Evolutionary conservation across 2,797 vertebrate species (phyloP), one percentile per base, ranked within the genome.

Genomic region (Phylloscopus collybita): DNA sequence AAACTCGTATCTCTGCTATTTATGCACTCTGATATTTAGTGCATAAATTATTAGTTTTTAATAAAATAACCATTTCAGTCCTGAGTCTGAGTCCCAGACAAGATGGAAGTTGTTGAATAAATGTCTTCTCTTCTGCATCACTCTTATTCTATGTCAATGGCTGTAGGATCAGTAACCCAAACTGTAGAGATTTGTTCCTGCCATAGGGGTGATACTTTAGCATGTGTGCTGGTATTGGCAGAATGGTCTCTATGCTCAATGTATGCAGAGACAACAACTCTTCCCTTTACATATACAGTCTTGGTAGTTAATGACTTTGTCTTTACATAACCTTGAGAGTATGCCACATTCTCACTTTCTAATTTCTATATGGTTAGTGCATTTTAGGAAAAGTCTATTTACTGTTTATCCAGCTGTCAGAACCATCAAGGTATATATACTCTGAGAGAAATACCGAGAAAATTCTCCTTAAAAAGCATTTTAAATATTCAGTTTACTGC

Each of bases 271-370:
- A 36, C 14, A 32, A 40, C 5, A 60, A 66, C 20, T 51, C n/a
- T 76, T 82, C 56, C 16, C 17, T 79, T 80, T 57, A 21, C 3
- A 6, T 54, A n/a, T 16, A 59, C 3, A 19, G 36, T 30, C 56
- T 66, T n/a, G 8, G 20, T 72, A 79, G 89, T 93, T 84, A 91
- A 79, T 70, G 56, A 40, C 23, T 91, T 93, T 80, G 50, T 64
- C 56, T 94, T 89, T 84, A 61, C 20, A 70, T 82, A 95, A 93
- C 71, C 79, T 92, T 91, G 73, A 94, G 21, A 91, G 5, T 44
- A 70, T 38, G 36, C 67, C 47, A 83, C 18, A 69, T 42, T 92
- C 50, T 78, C 16, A 75, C 21, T 78, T 91, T 47, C 44, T 65
- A 87, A 82, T 92, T 87, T 78, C 44, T 80, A 11, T 59, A 20